Evolutionary conservation across 2,113 vertebrate genomes (phyloP), one percentile per base, ranked within the genome.

Genomic region (Forbesichthys papilliferus): DNA sequence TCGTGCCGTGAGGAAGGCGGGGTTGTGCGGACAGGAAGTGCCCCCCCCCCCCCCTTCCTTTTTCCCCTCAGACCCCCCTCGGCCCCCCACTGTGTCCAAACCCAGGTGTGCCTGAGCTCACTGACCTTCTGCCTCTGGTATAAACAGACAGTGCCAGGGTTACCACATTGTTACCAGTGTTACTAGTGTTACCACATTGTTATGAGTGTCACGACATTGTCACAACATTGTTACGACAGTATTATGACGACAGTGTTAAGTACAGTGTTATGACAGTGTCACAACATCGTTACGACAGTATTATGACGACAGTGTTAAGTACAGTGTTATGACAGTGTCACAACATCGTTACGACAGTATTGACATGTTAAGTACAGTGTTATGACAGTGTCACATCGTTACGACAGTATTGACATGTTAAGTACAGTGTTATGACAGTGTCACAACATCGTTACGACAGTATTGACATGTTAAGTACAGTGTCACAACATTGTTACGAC

Each of bases 61-160:
- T 27, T 27, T 2, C 27, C 27, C 27, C 27, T 27, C 91, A 89
- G 90, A 94, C 94, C 92, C 94, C 92, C 93, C 93, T 94, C 94
- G 94, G 93, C 95, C 95, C 95, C 97, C 96, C 96, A 98, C 96
- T 98, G 96, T 98, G 96, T 98, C 11, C 49, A 94, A 94, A 93
- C 94, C 96, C 96, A 89, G 95, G 96, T 97, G 97, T 99, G 97
- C 97, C 96, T 98, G 95, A 98, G 97, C 93, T 96, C 93, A 69
- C 74, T 94, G 93, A 95, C 94, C 95, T 96, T 95, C 85, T 27
- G 27, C 27, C 27, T 79, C 93, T 94, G 91, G 81, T 92, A 81
- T 92, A 88, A 77, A 83, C 92, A 88, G 94, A 42, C 36, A 93
- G 93, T 95, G 27, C 27, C 27, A 27, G 27, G 27, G 27, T 27